Evolutionary conservation across 2,113 vertebrate species (phyloP).

Genomic region (Labeo rohita): DNA sequence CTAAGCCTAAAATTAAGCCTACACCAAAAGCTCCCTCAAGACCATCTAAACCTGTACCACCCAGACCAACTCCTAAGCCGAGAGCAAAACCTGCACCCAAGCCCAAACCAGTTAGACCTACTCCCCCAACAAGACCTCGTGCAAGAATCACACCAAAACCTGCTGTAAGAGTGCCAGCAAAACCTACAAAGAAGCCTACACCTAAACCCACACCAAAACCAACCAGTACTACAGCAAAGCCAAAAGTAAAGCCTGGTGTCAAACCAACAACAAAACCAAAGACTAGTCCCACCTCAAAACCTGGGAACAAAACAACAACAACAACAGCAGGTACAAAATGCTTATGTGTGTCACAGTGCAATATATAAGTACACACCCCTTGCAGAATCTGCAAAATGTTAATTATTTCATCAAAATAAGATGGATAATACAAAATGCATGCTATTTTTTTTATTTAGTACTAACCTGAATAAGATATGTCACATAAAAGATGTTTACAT

Average conservation of each 20-base stretch:
- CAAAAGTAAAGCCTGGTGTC: slow-evolving; percentile 56
- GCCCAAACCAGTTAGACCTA: slow-evolving; percentile 33
- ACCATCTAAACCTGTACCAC: slow-evolving; percentile 56
- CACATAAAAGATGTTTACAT: too few relatives aligned
- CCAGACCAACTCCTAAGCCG: slow-evolving; percentile 41
- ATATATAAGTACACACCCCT: neutral
- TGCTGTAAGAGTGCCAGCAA: slow-evolving; percentile 21
- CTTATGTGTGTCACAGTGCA: slow-evolving; percentile 57
- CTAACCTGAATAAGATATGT: too few relatives aligned
- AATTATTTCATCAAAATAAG: too few relatives aligned
- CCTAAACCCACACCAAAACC: slow-evolving; percentile 65
- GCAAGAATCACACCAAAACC: slow-evolving; percentile 57
- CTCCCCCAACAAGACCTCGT: neutral
- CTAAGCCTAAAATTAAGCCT: slow-evolving; percentile 53
- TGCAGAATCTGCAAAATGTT: too few relatives aligned
- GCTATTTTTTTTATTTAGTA: too few relatives aligned
- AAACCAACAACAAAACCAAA: slow-evolving; percentile 55
- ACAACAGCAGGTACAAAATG: slow-evolving; percentile 59
- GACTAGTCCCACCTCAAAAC: slow-evolving; percentile 48
- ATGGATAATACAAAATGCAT: too few relatives aligned
- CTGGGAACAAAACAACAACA: slow-evolving; percentile 20
- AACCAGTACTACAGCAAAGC: slow-evolving; percentile 46
- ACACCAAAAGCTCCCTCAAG: slow-evolving; percentile 56
- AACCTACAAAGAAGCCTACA: slow-evolving; percentile 62
- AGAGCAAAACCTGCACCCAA: slow-evolving; percentile 51